Base-by-base conservation (phyloP, 2,113 vertebrate genomes). In the Notothenia coriiceps region DNA sequence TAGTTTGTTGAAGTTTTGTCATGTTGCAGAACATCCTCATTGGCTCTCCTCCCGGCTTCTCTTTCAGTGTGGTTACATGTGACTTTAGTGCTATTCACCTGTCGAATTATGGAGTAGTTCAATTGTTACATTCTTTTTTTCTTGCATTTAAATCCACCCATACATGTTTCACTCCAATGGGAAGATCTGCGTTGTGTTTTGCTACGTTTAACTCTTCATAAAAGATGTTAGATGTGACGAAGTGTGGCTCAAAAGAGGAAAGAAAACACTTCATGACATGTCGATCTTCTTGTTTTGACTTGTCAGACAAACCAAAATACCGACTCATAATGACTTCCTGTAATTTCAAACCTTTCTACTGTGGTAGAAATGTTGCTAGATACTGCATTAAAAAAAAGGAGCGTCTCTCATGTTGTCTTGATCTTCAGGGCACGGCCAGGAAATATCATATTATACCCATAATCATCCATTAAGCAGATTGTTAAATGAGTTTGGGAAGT, bases 401-500 rank as follows among this genome's bases (percentile, higher is more conserved):
- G 20, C 20, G 76, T 55, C 46, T 54, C 47, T 77, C 20, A 11
- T 57, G 56, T 66, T 0, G 9, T 68, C 67, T 77, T 65, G 17
- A 86, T 70, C 55, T 47, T 76, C 25, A n/a, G n/a, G n/a, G 14
- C 17, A 35, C 51, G 67, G 55, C 46, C 20, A 69, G 76, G 83
- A 88, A 88, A 75, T 68, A 82, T 4, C 80, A 74, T 49, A 43
- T 69, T 66, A 69, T 70, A 85, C 81, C 84, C 59, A 81, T 85
- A 75, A 80, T 87, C n/a, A n/a, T 78, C 63, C 85, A 84, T 84
- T 84, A 82, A 77, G 71, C 50, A 60, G 22, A 40, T 14, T 62
- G 57, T 73, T 72, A 61, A 76, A 66, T 29, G 18, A 70, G 49
- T 11, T 61, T 65, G 73, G 59, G 46, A 79, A 62, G 65, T 84